Evolutionary conservation across 2,797 vertebrate species (phyloP).

Genomic region (Potorous gilbertii): DNA sequence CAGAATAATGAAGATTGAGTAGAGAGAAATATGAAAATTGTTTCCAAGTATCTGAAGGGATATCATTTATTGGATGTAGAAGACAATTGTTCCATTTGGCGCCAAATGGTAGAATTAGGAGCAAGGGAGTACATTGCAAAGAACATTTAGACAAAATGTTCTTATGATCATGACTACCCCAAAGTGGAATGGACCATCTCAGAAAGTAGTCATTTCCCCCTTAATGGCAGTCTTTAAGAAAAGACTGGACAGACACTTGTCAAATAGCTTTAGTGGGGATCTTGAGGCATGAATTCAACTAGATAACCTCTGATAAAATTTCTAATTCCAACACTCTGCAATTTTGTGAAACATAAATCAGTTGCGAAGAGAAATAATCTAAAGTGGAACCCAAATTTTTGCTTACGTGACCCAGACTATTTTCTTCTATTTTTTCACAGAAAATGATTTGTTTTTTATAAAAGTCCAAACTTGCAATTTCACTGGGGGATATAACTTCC

Average conservation of each 20-base stretch:
- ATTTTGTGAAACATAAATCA: neutral
- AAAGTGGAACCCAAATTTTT: neutral
- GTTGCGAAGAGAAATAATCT: neutral
- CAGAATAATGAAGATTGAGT: neutral
- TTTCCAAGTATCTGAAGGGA: neutral
- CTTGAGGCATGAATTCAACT: neutral
- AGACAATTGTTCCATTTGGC: neutral
- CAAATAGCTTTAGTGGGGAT: neutral
- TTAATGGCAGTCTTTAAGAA: neutral
- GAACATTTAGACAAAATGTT: neutral
- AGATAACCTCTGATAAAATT: neutral
- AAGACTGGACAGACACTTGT: neutral
- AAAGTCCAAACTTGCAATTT: neutral
- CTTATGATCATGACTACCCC: neutral
- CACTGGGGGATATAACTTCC: neutral
- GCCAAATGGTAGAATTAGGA: neutral
- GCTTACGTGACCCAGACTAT: neutral
- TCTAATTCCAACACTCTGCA: neutral
- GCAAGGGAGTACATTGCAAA: neutral
- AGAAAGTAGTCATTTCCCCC: neutral
- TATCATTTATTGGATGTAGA: neutral
- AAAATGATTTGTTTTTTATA: neutral
- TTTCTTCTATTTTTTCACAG: neutral
- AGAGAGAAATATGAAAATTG: neutral
- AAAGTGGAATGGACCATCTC: neutral